Conservation (phyloP, 2,888 invertebrate species). For the Muscina levida region DNA sequence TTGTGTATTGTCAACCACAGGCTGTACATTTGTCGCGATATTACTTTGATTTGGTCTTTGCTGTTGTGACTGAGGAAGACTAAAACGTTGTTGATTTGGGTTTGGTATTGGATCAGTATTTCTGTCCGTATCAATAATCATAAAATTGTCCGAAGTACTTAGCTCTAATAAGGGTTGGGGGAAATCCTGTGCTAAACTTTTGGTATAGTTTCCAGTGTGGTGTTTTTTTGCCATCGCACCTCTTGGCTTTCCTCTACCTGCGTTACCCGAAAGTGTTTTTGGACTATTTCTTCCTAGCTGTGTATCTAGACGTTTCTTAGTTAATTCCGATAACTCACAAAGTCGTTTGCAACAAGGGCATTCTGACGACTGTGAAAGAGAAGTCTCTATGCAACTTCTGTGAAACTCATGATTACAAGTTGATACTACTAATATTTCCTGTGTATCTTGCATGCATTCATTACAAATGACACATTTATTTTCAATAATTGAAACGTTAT, state of each 20-base stretch:
- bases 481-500: too few relatives aligned
- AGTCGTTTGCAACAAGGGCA: slow-evolving; percentile 8
- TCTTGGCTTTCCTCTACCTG: neutral
- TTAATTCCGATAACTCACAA: neutral
- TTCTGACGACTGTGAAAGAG: neutral
- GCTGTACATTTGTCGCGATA: too few relatives aligned
- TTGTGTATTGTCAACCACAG: too few relatives aligned
- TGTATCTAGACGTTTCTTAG: neutral
- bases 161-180: too few relatives aligned
- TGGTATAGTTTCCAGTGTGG: neutral
- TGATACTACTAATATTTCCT: neutral
- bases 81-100: too few relatives aligned
- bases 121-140: too few relatives aligned
- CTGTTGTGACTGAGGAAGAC: too few relatives aligned
- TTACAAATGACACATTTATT: neutral
- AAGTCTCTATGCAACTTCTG: neutral
- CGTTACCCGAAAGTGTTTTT: neutral
- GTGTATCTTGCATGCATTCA: neutral
- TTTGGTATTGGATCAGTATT: too few relatives aligned
- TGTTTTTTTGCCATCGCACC: neutral
- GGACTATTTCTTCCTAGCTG: neutral
- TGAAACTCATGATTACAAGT: slow-evolving; percentile 8
- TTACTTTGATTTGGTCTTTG: too few relatives aligned
- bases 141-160: too few relatives aligned
- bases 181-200: neutral